Conservation (phyloP, 2,888 invertebrate species). For the Marasmarcha lunaedactyla region DNA sequence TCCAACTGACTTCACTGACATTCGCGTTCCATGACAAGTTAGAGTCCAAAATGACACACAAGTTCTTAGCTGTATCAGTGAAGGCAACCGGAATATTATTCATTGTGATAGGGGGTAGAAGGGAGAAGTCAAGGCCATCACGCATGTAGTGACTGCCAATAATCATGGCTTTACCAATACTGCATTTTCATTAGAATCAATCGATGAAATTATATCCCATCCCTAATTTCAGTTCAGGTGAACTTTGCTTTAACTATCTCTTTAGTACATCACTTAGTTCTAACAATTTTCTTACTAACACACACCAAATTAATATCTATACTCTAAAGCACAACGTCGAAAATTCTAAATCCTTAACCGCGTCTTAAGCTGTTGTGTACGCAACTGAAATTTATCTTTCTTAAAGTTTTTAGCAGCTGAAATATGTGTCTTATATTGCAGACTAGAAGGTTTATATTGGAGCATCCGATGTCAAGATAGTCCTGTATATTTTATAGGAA, state of each 20-base stretch:
- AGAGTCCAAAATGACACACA: no score
- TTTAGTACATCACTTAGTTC: slow-evolving; percentile 35
- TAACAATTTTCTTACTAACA: slow-evolving; percentile 15
- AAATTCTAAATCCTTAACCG: background rate
- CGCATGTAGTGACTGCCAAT: no score
- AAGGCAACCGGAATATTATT: no score
- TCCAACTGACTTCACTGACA: no score
- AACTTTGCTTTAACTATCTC: slow-evolving; percentile 43
- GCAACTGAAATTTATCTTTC: slow-evolving; percentile 12
- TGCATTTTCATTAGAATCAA: no score
- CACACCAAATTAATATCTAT: slow-evolving; percentile 14
- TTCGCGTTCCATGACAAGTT: no score
- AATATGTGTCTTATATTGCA: background rate
- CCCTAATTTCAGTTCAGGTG: slow-evolving; percentile 28
- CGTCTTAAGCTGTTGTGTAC: slow-evolving; percentile 10
- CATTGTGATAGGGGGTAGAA: no score
- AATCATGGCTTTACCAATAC: no score
- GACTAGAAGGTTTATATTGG: slow-evolving; percentile 1
- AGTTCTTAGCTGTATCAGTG: no score
- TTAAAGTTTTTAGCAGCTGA: slow-evolving; percentile 4
- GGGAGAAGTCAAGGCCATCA: no score
- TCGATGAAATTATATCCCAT: slow-evolving; percentile 16
- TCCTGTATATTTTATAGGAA: slow-evolving; percentile 4
- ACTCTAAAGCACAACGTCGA: background rate
- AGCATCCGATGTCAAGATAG: background rate